Percentiles rank a stretch among this genome's conserved stretches.
phyloP scores from a whole-genome alignment of 2,113 vertebrate species.

The Erythrocebus patas region DNA sequence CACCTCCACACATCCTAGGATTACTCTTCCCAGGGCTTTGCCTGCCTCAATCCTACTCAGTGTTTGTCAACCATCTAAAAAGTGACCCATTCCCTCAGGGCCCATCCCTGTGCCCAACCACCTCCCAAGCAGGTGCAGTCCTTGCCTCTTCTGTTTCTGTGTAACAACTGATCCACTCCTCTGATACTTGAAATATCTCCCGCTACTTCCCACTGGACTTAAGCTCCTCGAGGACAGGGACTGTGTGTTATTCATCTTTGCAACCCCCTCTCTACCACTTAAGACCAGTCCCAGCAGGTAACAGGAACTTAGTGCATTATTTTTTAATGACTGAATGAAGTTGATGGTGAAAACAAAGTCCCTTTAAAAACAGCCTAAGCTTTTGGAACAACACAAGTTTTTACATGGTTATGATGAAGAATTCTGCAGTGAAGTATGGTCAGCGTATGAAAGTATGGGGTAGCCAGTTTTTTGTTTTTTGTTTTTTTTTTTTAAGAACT shows the following conservation, averaged over 20 bases:
- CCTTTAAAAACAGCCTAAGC: neutral
- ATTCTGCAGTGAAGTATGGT: neutral
- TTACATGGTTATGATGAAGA: neutral
- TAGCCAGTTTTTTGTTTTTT: neutral
- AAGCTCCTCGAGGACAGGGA: neutral
- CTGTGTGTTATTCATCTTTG: neutral
- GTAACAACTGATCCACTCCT: neutral
- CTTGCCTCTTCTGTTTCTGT: neutral
- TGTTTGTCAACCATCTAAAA: neutral
- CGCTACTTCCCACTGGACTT: rapidly evolving
- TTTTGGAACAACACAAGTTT: neutral
- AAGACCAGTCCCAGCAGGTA: neutral
- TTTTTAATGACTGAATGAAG: neutral
- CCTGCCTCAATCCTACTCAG: no score
- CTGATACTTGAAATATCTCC: neutral
- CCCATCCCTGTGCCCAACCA: no score
- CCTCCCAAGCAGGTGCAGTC: neutral
- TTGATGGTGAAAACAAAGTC: neutral
- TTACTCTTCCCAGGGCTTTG: neutral
- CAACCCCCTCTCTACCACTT: neutral
- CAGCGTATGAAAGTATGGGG: neutral
- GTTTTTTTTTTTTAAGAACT: neutral
- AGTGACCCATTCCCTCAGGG: neutral
- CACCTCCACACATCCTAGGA: neutral
- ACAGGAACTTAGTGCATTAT: neutral